These are phyloP conservation scores for Ectemnius cavifrons DNA, from an alignment of 2,888 invertebrate species.

Conservation along the genomic window DNA sequence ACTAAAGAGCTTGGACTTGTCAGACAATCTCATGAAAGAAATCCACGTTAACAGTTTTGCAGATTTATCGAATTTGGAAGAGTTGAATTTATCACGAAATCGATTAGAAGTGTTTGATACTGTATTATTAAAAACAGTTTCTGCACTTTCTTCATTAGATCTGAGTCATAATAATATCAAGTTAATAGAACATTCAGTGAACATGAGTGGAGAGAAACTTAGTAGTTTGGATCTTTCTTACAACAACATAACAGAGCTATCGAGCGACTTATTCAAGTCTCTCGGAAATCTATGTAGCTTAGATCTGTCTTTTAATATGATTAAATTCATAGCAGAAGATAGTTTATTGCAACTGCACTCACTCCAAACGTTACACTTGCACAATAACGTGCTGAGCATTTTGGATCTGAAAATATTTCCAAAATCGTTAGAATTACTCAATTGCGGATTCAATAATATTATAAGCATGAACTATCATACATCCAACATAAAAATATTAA, in stretches of 20 bases:
- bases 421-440: constrained; percentile 55
- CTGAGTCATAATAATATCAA: constrained; percentile 79
- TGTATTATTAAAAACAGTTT: constrained; percentile 77
- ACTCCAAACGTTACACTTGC: constrained; percentile 55
- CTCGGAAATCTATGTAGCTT: constrained; percentile 77
- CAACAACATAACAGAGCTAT: constrained; percentile 77
- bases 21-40: constrained; percentile 79
- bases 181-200: constrained; percentile 68
- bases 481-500: constrained; percentile 51
- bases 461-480: constrained; percentile 47
- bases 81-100: constrained; percentile 79
- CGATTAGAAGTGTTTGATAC: constrained; percentile 77
- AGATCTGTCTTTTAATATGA: constrained; percentile 68
- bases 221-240: constrained; percentile 67
- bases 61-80: constrained; percentile 68
- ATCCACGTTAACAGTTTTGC: constrained; percentile 78
- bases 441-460: constrained; percentile 62
- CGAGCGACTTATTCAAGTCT: constrained; percentile 76
- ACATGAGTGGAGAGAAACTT: constrained; percentile 65
- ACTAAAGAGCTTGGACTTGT: constrained; percentile 80
- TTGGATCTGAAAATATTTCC: constrained; percentile 60
- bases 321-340: constrained; percentile 48
- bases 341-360: constrained; percentile 43
- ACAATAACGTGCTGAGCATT: constrained; percentile 63
- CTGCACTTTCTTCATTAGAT: constrained; percentile 78